phyloP scores from a whole-genome alignment of 2,888 invertebrate species.

The Iselma pallidipennis region DNA sequence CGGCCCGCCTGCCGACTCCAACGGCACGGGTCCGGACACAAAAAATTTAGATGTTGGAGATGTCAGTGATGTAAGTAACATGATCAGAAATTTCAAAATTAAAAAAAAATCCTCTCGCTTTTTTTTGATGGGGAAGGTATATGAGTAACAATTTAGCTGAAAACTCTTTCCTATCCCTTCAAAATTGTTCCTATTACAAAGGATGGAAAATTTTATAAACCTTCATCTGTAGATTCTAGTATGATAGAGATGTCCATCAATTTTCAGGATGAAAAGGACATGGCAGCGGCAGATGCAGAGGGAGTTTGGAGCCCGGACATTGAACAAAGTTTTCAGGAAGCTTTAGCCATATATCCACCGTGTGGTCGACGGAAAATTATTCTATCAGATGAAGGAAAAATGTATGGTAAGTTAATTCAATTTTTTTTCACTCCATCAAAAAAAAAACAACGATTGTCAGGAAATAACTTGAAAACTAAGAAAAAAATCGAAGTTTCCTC shows the following conservation, averaged over 20 bases:
- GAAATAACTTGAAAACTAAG: neutral
- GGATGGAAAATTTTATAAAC: neutral
- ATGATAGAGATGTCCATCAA: too few species aligned
- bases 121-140: too few species aligned
- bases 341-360: conserved; percentile 98
- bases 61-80: conserved; percentile 82
- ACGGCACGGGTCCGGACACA: conserved; percentile 89
- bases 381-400: conserved; percentile 99
- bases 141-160: too few species aligned
- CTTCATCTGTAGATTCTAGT: neutral
- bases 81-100: too few species aligned
- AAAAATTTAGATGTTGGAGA: conserved; percentile 92
- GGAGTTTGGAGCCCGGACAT: conserved; percentile 99
- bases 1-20: conserved; percentile 86
- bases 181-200: too few species aligned
- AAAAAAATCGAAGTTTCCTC: neutral
- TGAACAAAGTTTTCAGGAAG: conserved; percentile 99
- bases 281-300: conserved; percentile 97
- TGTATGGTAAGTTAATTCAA: conserved; percentile 91
- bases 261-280: conserved; percentile 78
- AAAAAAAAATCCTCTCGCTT: too few species aligned
- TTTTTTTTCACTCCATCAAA: neutral
- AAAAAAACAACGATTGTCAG: neutral
- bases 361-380: conserved; percentile 99
- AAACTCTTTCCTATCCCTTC: too few species aligned